These are phyloP conservation scores for Meghimatium bilineatum DNA, from an alignment of 2,888 invertebrate species.

Conservation along the genomic window DNA sequence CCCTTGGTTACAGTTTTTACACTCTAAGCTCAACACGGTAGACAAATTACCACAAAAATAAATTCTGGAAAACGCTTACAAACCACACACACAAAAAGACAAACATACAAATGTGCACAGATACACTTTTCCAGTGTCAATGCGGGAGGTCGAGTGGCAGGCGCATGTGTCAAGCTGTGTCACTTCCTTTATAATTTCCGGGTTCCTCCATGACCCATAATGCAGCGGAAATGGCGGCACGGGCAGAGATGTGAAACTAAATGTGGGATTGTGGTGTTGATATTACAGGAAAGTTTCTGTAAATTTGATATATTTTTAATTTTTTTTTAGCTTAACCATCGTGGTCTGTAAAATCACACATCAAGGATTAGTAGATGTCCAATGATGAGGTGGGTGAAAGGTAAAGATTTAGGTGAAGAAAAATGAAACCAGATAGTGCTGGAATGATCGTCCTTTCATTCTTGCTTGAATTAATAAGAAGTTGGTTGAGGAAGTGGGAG, in stretches of 20 bases:
- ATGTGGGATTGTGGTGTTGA: not conserved
- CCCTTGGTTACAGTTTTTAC: too few species aligned
- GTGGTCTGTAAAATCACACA: not conserved
- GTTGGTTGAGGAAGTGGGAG: too few species aligned
- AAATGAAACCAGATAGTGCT: too few species aligned
- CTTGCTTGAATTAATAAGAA: too few species aligned
- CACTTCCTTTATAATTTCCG: constrained; percentile 19
- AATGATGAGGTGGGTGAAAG: not conserved
- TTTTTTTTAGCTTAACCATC: too few species aligned
- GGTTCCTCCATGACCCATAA: constrained; percentile 5
- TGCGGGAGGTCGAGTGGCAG: constrained; percentile 20
- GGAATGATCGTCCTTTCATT: too few species aligned
- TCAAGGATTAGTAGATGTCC: not conserved
- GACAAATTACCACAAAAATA: too few species aligned
- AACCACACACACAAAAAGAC: too few species aligned
- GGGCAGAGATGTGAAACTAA: constrained; percentile 9
- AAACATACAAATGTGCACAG: not conserved
- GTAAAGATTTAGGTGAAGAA: not conserved
- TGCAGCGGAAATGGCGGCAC: constrained; percentile 36
- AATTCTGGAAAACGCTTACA: too few species aligned
- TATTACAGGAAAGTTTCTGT: not conserved
- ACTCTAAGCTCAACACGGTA: too few species aligned
- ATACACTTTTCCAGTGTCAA: not conserved
- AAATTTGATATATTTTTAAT: not conserved
- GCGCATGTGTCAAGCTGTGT: constrained; percentile 22